These are phyloP conservation scores for Ageneiosus marmoratus DNA, from an alignment of 2,113 vertebrate genomes.

Conservation along the genomic window DNA sequence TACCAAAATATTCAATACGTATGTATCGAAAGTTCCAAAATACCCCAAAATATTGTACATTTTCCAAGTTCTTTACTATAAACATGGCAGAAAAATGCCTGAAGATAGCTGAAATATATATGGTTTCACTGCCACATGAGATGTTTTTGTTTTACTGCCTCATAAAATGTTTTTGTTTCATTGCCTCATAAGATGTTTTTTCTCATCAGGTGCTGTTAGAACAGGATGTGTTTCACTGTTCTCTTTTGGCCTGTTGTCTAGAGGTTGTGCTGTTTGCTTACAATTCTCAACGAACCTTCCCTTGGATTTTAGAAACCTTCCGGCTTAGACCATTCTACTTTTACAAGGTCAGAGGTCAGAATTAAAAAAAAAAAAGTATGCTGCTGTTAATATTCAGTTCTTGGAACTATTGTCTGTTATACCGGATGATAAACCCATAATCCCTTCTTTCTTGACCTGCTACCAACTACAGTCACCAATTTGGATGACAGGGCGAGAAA, in stretches of 20 bases:
- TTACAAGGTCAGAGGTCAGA: conserved; percentile 82
- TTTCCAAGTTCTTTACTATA: not conserved
- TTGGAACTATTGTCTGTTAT: not conserved
- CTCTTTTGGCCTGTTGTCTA: conserved; percentile 90
- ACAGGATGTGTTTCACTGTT: conserved; percentile 92
- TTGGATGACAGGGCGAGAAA: not conserved
- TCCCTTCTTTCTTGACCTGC: not conserved
- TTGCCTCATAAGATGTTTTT: not conserved
- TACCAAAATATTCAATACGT: too few relatives aligned
- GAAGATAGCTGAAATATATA: not conserved
- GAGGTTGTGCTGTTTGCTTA: conserved; percentile 96
- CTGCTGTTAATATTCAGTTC: not conserved
- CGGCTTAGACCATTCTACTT: conserved; percentile 88
- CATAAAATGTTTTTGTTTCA: not conserved
- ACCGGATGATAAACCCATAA: not conserved
- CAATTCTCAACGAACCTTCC: conserved; percentile 91
- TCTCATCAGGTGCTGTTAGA: conserved; percentile 82
- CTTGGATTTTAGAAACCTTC: conserved; percentile 90
- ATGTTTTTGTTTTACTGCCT: not conserved
- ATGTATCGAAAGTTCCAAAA: not conserved
- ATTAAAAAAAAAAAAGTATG: not conserved
- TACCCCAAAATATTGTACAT: not conserved
- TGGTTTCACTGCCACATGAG: not conserved
- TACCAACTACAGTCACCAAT: too few relatives aligned
- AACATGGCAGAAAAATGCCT: not conserved